Evolutionary conservation across 2,113 vertebrate species (phyloP).

Genomic region (Pao palembangensis): DNA sequence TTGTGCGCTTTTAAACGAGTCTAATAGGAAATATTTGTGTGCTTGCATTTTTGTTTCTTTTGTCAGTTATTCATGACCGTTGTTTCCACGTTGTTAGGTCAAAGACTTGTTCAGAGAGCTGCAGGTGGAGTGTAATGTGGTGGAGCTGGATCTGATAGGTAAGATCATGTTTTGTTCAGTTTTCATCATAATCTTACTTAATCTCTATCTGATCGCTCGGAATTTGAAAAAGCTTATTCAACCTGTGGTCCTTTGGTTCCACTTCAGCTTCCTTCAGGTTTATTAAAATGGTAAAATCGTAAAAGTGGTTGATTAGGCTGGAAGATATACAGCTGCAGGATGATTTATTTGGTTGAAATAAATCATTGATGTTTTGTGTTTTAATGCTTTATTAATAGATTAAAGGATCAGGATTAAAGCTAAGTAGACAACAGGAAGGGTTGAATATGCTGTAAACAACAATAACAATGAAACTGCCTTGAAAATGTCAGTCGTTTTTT

Average conservation of each 20-base stretch:
- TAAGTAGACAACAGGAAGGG: too few species aligned
- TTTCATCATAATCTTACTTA: not conserved
- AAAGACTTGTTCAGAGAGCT: constrained; percentile 88
- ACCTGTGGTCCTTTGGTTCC: too few species aligned
- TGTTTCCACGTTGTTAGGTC: constrained; percentile 73
- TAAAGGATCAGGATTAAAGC: too few species aligned
- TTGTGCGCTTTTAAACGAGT: too few species aligned
- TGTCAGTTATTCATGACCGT: not conserved
- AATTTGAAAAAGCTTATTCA: too few species aligned
- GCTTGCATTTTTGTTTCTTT: not conserved
- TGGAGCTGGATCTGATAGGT: constrained; percentile 90
- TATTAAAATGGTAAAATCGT: not conserved
- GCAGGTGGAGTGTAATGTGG: constrained; percentile 76
- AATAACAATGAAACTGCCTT: too few species aligned
- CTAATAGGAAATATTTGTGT: too few species aligned
- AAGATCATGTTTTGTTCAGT: constrained; percentile 49
- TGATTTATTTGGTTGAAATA: too few species aligned
- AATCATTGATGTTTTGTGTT: too few species aligned
- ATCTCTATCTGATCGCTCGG: not conserved
- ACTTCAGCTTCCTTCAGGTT: not conserved
- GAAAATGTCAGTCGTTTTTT: too few species aligned
- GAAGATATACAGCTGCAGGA: not conserved
- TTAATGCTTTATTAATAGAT: too few species aligned
- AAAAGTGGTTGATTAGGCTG: not conserved
- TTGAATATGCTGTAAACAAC: not conserved